Evolutionary conservation across 2,113 vertebrate species (phyloP).

Genomic region (Fukomys damarensis): DNA sequence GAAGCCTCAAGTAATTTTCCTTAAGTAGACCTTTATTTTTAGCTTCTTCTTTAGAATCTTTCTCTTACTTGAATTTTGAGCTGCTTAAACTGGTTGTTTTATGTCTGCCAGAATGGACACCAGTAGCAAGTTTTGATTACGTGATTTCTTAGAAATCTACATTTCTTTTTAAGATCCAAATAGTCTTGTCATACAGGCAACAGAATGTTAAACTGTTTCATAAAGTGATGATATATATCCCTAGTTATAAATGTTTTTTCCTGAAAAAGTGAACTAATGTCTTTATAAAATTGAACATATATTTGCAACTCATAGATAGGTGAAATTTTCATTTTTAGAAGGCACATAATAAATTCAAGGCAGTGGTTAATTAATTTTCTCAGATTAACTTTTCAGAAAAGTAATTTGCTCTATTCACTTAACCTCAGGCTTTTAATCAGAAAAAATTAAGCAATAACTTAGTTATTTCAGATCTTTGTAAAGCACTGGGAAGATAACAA

Average conservation of each 20-base stretch:
- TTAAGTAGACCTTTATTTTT: constrained; percentile 15
- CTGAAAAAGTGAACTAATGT: neutral
- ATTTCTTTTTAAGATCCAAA: neutral
- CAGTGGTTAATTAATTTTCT: constrained; percentile 32
- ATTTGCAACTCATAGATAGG: neutral
- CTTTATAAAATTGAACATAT: constrained; percentile 33
- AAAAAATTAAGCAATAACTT: constrained; percentile 7
- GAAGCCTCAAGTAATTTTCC: neutral
- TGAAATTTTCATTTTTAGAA: constrained; percentile 59
- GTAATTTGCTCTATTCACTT: neutral
- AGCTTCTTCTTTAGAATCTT: constrained; percentile 9
- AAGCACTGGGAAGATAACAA: neutral
- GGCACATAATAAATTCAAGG: neutral
- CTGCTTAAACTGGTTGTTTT: constrained; percentile 6
- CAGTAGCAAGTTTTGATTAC: constrained; percentile 16
- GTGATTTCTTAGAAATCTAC: neutral
- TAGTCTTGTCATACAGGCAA: neutral
- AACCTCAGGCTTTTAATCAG: constrained; percentile 26
- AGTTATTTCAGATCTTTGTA: constrained; percentile 43
- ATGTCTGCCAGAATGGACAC: neutral
- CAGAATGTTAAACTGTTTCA: constrained; percentile 1
- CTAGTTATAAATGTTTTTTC: neutral
- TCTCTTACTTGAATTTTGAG: neutral
- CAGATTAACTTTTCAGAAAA: constrained; percentile 35
- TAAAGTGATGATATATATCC: neutral